Evolutionary conservation across 2,797 vertebrate genomes (phyloP).

Genomic region (Chlorospingus semifuscus): DNA sequence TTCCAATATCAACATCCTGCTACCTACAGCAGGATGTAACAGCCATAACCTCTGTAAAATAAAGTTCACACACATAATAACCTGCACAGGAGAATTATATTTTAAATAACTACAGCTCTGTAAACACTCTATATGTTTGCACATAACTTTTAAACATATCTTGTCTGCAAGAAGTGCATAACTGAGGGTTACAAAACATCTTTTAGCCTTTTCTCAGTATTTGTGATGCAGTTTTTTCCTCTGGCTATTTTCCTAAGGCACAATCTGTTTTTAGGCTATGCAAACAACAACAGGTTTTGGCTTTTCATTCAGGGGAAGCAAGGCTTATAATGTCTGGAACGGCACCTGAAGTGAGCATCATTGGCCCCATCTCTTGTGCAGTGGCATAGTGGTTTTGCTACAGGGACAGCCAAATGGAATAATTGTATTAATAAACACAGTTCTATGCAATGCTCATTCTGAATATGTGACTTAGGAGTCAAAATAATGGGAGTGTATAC

Average conservation of each 20-base stretch:
- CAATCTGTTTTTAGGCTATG: slow-evolving; percentile 39
- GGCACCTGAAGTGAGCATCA: slow-evolving; percentile 50
- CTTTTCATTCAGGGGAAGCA: slow-evolving; percentile 23
- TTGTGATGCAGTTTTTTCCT: slow-evolving; percentile 38
- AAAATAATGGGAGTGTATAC: slow-evolving; percentile 24
- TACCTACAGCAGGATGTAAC: not conserved
- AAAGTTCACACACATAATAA: not conserved
- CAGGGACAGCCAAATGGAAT: slow-evolving; percentile 37
- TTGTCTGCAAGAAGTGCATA: not conserved
- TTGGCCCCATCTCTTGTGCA: not conserved
- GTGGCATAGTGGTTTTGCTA: slow-evolving; percentile 55
- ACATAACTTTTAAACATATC: not conserved
- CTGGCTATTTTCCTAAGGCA: slow-evolving; percentile 52
- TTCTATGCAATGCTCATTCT: slow-evolving; percentile 6
- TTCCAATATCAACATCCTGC: not conserved
- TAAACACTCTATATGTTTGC: not conserved
- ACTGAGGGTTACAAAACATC: not conserved
- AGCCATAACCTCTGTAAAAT: not conserved
- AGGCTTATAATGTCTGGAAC: slow-evolving; percentile 13
- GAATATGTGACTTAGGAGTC: slow-evolving; percentile 14
- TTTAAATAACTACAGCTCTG: not conserved
- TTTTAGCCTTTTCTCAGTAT: slow-evolving; percentile 1
- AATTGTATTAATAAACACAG: slow-evolving; percentile 58
- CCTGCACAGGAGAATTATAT: not conserved
- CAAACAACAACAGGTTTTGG: slow-evolving; percentile 51